These are phyloP conservation scores for Andrena trimmerana DNA, from an alignment of 2,888 invertebrate species.

Conservation along the genomic window DNA sequence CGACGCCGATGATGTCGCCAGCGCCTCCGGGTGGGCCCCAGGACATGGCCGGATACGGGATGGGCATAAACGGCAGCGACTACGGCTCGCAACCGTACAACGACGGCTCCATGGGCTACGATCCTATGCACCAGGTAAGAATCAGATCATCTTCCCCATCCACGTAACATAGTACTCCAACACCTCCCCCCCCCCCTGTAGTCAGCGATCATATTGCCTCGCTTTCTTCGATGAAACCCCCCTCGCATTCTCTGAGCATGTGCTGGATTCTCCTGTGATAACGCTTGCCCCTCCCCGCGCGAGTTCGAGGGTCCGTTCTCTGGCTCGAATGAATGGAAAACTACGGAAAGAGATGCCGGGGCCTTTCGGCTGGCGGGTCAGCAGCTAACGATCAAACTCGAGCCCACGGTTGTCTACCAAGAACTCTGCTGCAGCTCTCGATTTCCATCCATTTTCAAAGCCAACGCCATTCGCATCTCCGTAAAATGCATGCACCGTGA, in stretches of 20 bases:
- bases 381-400: background rate
- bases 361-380: background rate
- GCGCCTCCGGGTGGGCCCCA: constrained; percentile 91
- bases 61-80: constrained; percentile 96
- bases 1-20: constrained; percentile 98
- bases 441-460: constrained; percentile 68
- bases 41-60: constrained; percentile 97
- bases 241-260: constrained; percentile 58
- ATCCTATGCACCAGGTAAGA: constrained; percentile 95
- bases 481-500: constrained; percentile 72
- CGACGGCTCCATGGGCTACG: constrained; percentile 96
- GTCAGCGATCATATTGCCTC: constrained; percentile 53
- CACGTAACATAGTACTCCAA: constrained; percentile 10
- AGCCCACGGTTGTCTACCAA: background rate
- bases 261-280: constrained; percentile 27
- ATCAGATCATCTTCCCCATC: background rate
- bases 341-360: constrained; percentile 29
- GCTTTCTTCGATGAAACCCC: constrained; percentile 52
- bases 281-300: constrained; percentile 18
- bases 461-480: constrained; percentile 62
- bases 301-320: constrained; percentile 1
- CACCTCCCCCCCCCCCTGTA: constrained; percentile 37
- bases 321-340: constrained; percentile 53
- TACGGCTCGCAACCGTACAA: constrained; percentile 92
- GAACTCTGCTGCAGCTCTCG: constrained; percentile 31